Conservation (phyloP, 2,888 invertebrate species). For the Diploptera punctata region DNA sequence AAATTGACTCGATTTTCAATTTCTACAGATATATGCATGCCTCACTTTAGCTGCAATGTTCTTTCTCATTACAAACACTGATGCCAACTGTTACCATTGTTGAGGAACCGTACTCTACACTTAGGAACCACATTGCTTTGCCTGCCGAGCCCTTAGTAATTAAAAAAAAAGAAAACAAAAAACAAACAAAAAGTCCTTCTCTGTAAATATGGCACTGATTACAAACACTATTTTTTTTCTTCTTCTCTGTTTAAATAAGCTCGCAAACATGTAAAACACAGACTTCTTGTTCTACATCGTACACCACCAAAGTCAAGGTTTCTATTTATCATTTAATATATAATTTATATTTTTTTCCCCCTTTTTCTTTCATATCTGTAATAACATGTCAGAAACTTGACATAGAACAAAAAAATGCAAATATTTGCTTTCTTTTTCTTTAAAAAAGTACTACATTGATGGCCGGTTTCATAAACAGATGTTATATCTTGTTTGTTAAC, state of each 20-base stretch:
- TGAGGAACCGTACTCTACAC: slow-evolving; percentile 48
- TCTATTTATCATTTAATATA: slow-evolving; percentile 16
- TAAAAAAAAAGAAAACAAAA: slow-evolving; percentile 41
- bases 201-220: slow-evolving; percentile 46
- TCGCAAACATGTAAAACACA: slow-evolving; percentile 44
- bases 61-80: slow-evolving; percentile 7
- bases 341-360: slow-evolving; percentile 21
- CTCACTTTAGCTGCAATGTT: slow-evolving; percentile 4
- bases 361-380: slow-evolving; percentile 21
- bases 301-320: slow-evolving; percentile 30
- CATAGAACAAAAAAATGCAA: slow-evolving; percentile 28
- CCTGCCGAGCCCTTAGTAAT: slow-evolving; percentile 44
- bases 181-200: slow-evolving; percentile 31
- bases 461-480: no score
- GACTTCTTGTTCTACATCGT: slow-evolving; percentile 34
- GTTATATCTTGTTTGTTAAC: no score
- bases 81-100: slow-evolving; percentile 41
- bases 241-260: slow-evolving; percentile 44
- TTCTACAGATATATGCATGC: neutral
- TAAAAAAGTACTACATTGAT: slow-evolving; percentile 24
- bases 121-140: slow-evolving; percentile 48
- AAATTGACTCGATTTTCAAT: no score
- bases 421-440: slow-evolving; percentile 9
- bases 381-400: slow-evolving; percentile 34
- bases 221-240: slow-evolving; percentile 45